Conservation (phyloP, 2,797 vertebrate genomes). For the Apodemus agrarius region DNA sequence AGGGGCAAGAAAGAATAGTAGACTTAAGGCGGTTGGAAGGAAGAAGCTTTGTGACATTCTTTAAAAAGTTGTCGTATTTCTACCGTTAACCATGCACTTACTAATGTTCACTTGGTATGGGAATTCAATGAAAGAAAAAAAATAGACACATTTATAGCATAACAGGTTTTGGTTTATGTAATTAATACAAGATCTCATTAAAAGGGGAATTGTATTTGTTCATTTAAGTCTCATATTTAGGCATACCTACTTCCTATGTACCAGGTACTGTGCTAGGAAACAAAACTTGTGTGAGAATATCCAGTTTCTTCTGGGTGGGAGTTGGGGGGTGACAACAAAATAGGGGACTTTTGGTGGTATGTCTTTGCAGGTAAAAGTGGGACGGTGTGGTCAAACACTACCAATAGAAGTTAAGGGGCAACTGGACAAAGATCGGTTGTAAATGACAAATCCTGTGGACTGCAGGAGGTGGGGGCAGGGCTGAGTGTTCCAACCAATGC, state of each 20-base stretch:
- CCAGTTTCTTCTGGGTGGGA: constrained; percentile 23
- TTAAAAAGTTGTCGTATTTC: not conserved
- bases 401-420: not conserved
- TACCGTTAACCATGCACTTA: not conserved
- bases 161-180: not conserved
- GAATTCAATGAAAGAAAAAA: constrained; percentile 2
- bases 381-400: not conserved
- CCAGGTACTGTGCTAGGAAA: constrained; percentile 23
- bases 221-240: not conserved
- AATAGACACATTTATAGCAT: not conserved
- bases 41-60: not conserved
- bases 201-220: not conserved
- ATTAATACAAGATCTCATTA: constrained; percentile 42
- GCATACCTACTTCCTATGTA: not conserved
- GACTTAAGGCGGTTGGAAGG: not conserved
- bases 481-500: not conserved
- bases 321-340: not conserved
- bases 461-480: not conserved
- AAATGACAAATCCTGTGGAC: constrained; percentile 1
- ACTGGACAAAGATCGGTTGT: not conserved
- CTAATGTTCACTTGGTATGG: not conserved
- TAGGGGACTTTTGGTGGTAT: constrained; percentile 23
- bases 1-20: not conserved
- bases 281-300: not conserved
- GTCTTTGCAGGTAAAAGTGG: not conserved